phyloP scores from a whole-genome alignment of 2,797 vertebrate genomes.

The Borostomias antarcticus region DNA sequence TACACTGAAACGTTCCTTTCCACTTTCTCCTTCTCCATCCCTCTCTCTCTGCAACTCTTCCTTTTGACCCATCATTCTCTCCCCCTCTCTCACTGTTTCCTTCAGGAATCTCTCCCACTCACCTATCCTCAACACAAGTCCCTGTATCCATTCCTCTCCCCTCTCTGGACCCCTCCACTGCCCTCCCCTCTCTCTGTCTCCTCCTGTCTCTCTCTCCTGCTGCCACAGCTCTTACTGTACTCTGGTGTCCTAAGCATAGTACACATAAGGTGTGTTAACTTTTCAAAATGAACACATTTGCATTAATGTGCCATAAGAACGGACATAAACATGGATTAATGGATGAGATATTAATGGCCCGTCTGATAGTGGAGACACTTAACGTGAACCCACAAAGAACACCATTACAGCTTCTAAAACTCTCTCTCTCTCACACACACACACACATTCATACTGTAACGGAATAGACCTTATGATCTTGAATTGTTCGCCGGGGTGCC shows the following conservation, averaged over 20 bases:
- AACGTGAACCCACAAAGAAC: not conserved
- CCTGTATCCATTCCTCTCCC: not conserved
- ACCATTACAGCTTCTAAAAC: not conserved
- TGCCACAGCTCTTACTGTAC: not conserved
- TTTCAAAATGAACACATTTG: not conserved
- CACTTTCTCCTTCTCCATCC: constrained; percentile 37
- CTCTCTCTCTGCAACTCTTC: constrained; percentile 2
- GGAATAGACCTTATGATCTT: no score
- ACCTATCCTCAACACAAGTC: no score
- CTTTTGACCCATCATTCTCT: not conserved
- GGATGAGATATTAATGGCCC: not conserved
- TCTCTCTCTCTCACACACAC: constrained; percentile 6
- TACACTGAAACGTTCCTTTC: not conserved
- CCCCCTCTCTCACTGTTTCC: not conserved
- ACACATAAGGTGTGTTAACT: not conserved
- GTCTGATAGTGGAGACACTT: not conserved
- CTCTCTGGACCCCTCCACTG: not conserved
- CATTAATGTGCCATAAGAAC: not conserved
- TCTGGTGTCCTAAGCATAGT: not conserved
- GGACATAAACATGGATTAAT: not conserved
- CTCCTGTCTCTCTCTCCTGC: not conserved
- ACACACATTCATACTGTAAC: no score
- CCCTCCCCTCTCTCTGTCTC: not conserved
- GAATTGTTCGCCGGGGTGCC: no score
- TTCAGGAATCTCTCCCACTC: not conserved